These are phyloP conservation scores for Micromesistius poutassou DNA, from an alignment of 2,797 vertebrate species.

Conservation along the genomic window DNA sequence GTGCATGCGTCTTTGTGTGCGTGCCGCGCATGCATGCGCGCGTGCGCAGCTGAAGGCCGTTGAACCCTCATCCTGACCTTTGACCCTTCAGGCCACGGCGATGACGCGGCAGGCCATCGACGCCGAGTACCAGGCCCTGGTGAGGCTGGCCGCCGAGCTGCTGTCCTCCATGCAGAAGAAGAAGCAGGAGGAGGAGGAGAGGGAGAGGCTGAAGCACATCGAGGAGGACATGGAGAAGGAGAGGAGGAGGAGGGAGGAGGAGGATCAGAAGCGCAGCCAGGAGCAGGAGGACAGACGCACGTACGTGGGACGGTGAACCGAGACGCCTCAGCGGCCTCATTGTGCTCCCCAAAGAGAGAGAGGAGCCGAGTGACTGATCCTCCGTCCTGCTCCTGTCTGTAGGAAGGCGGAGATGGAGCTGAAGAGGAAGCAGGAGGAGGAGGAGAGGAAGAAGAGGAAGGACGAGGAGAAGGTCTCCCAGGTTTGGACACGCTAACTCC, in stretches of 20 bases:
- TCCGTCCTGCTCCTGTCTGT: slow-evolving; percentile 25
- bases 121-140: slow-evolving; percentile 83
- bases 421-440: slow-evolving; percentile 94
- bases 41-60: background rate
- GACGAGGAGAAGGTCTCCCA: slow-evolving; percentile 88
- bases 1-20: too few relatives aligned
- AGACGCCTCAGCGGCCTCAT: background rate
- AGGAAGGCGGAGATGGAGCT: slow-evolving; percentile 96
- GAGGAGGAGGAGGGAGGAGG: slow-evolving; percentile 82
- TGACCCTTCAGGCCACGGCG: slow-evolving; percentile 70
- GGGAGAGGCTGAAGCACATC: slow-evolving; percentile 84
- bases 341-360: too few relatives aligned
- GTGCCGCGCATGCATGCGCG: background rate
- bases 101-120: slow-evolving; percentile 92
- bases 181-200: slow-evolving; percentile 93
- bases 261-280: slow-evolving; percentile 83
- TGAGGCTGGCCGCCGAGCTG: slow-evolving; percentile 87
- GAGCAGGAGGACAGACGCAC: slow-evolving; percentile 90
- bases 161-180: slow-evolving; percentile 90
- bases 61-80: background rate
- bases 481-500: slow-evolving; percentile 60
- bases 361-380: too few relatives aligned
- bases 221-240: slow-evolving; percentile 95
- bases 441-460: slow-evolving; percentile 89
- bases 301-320: slow-evolving; percentile 66